These are phyloP conservation scores for Panthera uncia DNA, from an alignment of 2,113 vertebrate genomes.

Conservation along the genomic window DNA sequence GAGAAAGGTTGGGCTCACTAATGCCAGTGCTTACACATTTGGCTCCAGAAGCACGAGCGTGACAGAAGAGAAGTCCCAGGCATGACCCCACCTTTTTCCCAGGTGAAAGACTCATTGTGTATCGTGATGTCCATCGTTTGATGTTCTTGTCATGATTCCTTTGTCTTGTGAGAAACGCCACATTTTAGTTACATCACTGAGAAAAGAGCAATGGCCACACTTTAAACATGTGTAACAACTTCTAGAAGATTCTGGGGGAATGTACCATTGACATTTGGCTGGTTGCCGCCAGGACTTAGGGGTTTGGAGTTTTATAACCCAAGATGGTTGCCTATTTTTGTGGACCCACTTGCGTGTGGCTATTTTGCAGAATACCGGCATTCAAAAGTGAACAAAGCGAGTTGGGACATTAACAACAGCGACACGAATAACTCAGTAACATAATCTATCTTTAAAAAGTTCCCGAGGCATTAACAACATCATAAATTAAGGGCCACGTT, in stretches of 20 bases:
- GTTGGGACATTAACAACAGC: not conserved
- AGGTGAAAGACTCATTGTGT: not conserved
- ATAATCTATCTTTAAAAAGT: not conserved
- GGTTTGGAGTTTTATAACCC: not conserved
- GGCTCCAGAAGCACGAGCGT: too few species aligned
- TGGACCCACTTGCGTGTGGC: not conserved
- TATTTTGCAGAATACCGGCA: not conserved
- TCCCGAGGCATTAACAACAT: not conserved
- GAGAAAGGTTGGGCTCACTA: not conserved
- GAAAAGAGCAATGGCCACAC: not conserved
- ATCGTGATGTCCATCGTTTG: not conserved
- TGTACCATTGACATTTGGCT: not conserved
- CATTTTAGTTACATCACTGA: not conserved
- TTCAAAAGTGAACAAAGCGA: not conserved
- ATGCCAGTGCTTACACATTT: fast-evolving
- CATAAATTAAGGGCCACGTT: not conserved
- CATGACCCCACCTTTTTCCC: fast-evolving
- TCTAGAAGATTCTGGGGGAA: not conserved
- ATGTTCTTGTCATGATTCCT: not conserved
- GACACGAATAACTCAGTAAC: not conserved
- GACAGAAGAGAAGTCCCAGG: fast-evolving
- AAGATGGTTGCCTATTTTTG: not conserved
- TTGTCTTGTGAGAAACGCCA: not conserved
- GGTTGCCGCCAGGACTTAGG: not conserved
- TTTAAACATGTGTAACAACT: not conserved